These are phyloP conservation scores for Spea hammondii DNA, from an alignment of 2,797 vertebrate species.

Conservation along the genomic window DNA sequence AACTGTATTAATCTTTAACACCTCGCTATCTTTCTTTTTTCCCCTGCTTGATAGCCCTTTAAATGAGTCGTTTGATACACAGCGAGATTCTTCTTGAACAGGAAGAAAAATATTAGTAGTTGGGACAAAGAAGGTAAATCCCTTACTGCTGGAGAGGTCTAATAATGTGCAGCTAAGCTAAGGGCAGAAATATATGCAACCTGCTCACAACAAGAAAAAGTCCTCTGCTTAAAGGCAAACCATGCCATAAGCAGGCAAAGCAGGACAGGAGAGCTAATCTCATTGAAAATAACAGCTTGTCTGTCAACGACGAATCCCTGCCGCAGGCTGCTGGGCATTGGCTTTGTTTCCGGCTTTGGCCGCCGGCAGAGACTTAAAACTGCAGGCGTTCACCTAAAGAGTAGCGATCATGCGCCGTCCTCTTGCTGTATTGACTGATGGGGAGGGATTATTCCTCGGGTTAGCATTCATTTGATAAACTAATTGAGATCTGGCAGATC, in stretches of 20 bases:
- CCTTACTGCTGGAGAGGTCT: background rate
- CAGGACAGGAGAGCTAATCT: background rate
- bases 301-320: background rate
- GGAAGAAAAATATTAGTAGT: background rate
- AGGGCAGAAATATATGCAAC: background rate
- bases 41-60: constrained; percentile 20
- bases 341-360: background rate
- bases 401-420: background rate
- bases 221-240: background rate
- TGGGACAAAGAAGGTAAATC: background rate
- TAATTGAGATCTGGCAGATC: too few relatives aligned
- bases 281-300: background rate
- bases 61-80: constrained; percentile 31
- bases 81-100: constrained; percentile 1
- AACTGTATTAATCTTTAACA: constrained; percentile 45
- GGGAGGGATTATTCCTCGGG: too few relatives aligned
- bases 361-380: background rate
- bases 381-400: background rate
- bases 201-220: background rate
- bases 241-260: background rate
- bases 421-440: background rate
- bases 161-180: background rate
- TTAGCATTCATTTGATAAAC: too few relatives aligned
- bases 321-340: too few relatives aligned
- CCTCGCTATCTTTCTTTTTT: constrained; percentile 25